Evolutionary conservation across 2,797 vertebrate genomes (phyloP).

Genomic region (Chiloscyllium punctatum): DNA sequence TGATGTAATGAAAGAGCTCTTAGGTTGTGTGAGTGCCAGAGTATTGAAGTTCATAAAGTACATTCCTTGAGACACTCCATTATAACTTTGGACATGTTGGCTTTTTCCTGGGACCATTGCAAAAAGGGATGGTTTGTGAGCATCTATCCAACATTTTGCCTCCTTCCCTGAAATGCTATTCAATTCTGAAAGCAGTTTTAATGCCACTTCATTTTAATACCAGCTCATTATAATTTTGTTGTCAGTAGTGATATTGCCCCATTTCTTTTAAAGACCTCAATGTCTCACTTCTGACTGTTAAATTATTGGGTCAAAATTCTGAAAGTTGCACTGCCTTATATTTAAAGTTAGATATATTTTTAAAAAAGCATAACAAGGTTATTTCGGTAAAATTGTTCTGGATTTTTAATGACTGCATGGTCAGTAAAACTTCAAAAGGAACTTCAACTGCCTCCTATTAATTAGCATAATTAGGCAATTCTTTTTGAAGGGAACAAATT

Average conservation of each 20-base stretch:
- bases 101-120: background rate
- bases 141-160: background rate
- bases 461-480: conserved; percentile 21
- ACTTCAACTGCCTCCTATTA: background rate
- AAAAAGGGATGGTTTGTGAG: background rate
- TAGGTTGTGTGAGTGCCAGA: background rate
- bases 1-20: background rate
- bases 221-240: background rate
- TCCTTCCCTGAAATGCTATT: conserved; percentile 1
- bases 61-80: background rate
- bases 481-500: conserved; percentile 29
- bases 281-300: background rate
- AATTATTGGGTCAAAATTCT: background rate
- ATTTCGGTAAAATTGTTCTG: background rate
- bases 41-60: background rate
- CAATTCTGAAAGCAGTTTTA: background rate
- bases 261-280: background rate
- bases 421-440: conserved; percentile 31
- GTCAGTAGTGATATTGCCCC: background rate
- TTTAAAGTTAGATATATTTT: background rate
- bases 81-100: background rate
- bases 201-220: background rate
- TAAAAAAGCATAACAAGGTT: background rate
- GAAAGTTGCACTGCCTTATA: background rate
- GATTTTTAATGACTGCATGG: conserved; percentile 17